phyloP scores from a whole-genome alignment of 2,888 invertebrate species.

The Byasa hedistus region DNA sequence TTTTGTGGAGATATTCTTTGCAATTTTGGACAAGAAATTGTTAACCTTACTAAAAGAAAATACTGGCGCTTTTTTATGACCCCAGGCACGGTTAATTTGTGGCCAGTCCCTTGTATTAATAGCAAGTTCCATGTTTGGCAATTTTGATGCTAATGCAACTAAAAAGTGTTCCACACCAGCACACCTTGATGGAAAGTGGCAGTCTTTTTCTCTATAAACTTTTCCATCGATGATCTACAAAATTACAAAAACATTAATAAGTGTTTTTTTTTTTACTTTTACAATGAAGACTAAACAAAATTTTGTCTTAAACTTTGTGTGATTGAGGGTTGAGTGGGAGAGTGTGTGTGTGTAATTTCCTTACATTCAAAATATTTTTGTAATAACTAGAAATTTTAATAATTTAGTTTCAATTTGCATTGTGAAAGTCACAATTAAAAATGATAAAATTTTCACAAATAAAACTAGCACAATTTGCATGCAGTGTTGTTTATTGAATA shows the following conservation, averaged over 20 bases:
- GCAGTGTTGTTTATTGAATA: too few species aligned
- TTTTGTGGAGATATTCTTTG: background rate
- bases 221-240: conserved; percentile 91
- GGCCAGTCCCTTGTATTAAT: conserved; percentile 97
- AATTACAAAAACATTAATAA: background rate
- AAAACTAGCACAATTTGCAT: too few species aligned
- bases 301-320: too few species aligned
- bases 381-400: too few species aligned
- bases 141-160: conserved; percentile 81
- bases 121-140: conserved; percentile 91
- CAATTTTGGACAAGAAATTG: conserved; percentile 27
- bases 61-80: conserved; percentile 85
- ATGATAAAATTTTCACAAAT: too few species aligned
- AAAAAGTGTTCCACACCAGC: conserved; percentile 95
- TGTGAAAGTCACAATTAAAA: too few species aligned
- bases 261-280: background rate
- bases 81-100: conserved; percentile 85
- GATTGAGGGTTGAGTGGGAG: too few species aligned
- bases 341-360: too few species aligned
- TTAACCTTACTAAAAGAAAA: conserved; percentile 96
- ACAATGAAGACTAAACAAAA: background rate
- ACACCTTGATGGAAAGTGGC: conserved; percentile 96
- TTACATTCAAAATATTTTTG: too few species aligned
- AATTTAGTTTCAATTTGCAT: too few species aligned
- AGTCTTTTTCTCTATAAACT: conserved; percentile 89